phyloP scores from a whole-genome alignment of 2,888 invertebrate genomes.

The Gandaritis pyraliata region DNA sequence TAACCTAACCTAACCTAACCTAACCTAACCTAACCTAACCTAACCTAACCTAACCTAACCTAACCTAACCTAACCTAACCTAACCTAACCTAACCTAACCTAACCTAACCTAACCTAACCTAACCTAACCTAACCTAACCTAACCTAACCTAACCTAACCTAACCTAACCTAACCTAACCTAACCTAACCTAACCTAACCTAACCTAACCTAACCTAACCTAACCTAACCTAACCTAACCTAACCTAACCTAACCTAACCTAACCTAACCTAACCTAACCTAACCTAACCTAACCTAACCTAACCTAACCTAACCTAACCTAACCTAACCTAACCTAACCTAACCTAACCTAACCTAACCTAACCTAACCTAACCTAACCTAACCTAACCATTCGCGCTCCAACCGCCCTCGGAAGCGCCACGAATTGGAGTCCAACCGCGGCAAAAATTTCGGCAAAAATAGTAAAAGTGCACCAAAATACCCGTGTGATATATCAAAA shows the following conservation, averaged over 20 bases:
- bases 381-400: constrained; percentile 19
- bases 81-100: constrained; percentile 19
- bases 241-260: constrained; percentile 31
- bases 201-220: constrained; percentile 30
- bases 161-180: constrained; percentile 28
- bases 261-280: constrained; percentile 36
- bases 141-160: constrained; percentile 20
- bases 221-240: constrained; percentile 33
- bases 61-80: constrained; percentile 18
- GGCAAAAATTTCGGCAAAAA: no score
- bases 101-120: constrained; percentile 25
- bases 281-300: constrained; percentile 28
- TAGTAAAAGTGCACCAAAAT: not conserved
- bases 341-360: constrained; percentile 32
- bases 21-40: constrained; percentile 19
- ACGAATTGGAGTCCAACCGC: no score
- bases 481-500: not conserved
- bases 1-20: constrained; percentile 22
- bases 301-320: constrained; percentile 30
- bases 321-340: no score
- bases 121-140: constrained; percentile 22
- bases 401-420: not conserved
- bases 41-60: constrained; percentile 20
- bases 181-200: constrained; percentile 25
- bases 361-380: constrained; percentile 28